A percentile compares a stretch with the other conserved stretches of the same genome.
Conservation (phyloP, 1,140 invertebrate genomes). For the Aphelinus atriplicis region DNA sequence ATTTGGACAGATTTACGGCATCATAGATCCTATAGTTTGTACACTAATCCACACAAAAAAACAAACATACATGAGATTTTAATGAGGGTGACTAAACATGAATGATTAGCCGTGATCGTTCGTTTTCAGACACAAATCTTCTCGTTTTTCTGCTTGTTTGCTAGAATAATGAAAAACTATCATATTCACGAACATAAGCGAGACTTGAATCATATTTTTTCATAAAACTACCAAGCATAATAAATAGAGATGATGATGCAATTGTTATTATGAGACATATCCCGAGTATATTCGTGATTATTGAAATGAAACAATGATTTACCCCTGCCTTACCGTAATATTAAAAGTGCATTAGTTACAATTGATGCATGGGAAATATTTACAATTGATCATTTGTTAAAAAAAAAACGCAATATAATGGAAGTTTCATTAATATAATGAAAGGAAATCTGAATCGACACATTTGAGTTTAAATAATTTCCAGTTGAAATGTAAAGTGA, state of each 20-base stretch:
- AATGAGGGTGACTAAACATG: conserved; percentile 14
- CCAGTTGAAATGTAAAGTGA: too few species aligned
- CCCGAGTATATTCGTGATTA: conserved; percentile 15
- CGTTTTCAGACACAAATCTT: conserved; percentile 7
- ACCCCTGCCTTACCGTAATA: neutral
- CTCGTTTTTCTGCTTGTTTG: neutral
- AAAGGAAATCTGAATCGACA: too few species aligned
- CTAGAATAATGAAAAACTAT: conserved; percentile 25
- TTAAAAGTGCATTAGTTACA: conserved; percentile 22
- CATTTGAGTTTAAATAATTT: too few species aligned
- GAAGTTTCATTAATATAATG: too few species aligned
- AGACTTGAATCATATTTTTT: conserved; percentile 4
- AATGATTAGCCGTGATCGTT: conserved; percentile 13
- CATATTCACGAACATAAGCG: conserved; percentile 15
- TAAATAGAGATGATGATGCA: neutral
- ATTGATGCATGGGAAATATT: conserved; percentile 18
- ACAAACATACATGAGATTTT: conserved; percentile 16
- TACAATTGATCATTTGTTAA: conserved; percentile 1
- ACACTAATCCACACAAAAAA: conserved; percentile 23
- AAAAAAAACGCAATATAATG: too few species aligned
- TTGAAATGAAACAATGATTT: conserved; percentile 3
- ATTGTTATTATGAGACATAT: neutral
- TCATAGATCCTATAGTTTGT: conserved; percentile 12
- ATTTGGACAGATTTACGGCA: neutral
- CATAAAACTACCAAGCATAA: neutral